A percentile compares a stretch with the other conserved stretches of the same genome.
Conservation (phyloP, 1,140 invertebrate species). For the Lethocerus indicus region DNA sequence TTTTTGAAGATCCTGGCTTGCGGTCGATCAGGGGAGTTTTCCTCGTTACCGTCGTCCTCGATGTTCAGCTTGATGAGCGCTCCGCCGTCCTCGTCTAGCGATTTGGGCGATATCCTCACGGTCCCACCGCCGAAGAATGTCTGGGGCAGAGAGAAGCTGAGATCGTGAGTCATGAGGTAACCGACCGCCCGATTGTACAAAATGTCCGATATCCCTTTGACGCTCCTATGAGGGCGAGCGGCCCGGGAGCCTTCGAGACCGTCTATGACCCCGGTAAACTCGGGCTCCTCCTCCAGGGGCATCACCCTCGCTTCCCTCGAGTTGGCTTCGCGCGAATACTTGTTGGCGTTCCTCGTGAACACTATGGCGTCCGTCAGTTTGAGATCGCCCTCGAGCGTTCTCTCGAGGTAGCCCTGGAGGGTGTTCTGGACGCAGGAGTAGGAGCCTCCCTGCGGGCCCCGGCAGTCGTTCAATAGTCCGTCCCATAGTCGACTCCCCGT, state of each 20-base stretch:
- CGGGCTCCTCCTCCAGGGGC: slow-evolving; percentile 27
- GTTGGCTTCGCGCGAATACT: slow-evolving; percentile 13
- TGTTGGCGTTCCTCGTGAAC: slow-evolving; percentile 40
- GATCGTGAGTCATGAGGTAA: slow-evolving; percentile 57
- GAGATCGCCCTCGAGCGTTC: slow-evolving; percentile 43
- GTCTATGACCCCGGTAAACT: slow-evolving; percentile 20
- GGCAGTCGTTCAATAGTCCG: too few species aligned
- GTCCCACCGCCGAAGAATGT: slow-evolving; percentile 48
- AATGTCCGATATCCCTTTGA: slow-evolving; percentile 52
- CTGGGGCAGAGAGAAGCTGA: slow-evolving; percentile 48
- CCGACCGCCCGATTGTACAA: slow-evolving; percentile 45
- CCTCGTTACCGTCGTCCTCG: slow-evolving; percentile 12
- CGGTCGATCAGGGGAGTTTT: too few species aligned
- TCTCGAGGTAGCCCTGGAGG: slow-evolving; percentile 47
- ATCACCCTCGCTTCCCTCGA: not conserved
- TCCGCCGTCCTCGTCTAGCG: slow-evolving; percentile 44
- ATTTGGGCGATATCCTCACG: slow-evolving; percentile 48
- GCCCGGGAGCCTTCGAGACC: slow-evolving; percentile 21
- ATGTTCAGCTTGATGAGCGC: slow-evolving; percentile 53
- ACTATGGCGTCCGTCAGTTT: slow-evolving; percentile 48
- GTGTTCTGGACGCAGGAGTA: slow-evolving; percentile 59
- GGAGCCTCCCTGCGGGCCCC: too few species aligned
- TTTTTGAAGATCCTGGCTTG: slow-evolving; percentile 48
- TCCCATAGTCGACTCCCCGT: too few species aligned
- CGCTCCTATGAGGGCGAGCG: slow-evolving; percentile 28